Percentiles rank a stretch among this genome's conserved stretches.
Conservation (phyloP, 1,140 invertebrate genomes). For the Bilobella aurantiaca region DNA sequence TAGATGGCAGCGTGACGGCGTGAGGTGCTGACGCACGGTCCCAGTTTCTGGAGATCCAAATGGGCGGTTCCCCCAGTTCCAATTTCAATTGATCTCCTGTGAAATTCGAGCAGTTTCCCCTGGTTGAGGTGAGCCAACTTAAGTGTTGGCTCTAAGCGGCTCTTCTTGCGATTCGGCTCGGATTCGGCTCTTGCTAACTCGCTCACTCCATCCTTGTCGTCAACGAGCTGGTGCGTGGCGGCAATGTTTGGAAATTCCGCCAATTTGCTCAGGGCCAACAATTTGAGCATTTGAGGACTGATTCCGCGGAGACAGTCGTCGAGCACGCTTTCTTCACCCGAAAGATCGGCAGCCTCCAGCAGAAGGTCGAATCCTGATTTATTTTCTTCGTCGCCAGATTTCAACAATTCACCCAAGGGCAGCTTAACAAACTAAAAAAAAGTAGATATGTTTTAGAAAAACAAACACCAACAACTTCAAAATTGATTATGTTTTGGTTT, state of each 20-base stretch:
- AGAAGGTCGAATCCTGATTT: not conserved
- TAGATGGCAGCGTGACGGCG: not conserved
- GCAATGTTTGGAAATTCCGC: not conserved
- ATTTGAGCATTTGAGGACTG: not conserved
- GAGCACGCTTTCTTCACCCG: not conserved
- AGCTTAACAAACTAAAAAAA: too few relatives aligned
- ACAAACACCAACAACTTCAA: not conserved
- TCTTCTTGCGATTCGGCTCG: too few relatives aligned
- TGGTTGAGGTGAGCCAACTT: not conserved
- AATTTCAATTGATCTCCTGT: not conserved
- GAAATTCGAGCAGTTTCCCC: not conserved
- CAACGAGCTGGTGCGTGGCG: too few relatives aligned
- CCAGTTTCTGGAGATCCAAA: not conserved
- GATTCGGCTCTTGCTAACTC: too few relatives aligned
- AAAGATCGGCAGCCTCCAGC: not conserved
- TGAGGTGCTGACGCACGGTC: not conserved
- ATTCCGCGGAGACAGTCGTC: not conserved
- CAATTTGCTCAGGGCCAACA: not conserved
- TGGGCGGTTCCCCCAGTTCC: not conserved
- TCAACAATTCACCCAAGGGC: too few relatives aligned
- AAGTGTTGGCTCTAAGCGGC: not conserved
- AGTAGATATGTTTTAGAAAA: too few relatives aligned
- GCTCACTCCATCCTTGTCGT: too few relatives aligned
- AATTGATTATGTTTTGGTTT: not conserved
- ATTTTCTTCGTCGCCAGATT: too few relatives aligned